Percentiles rank a stretch among this genome's conserved stretches.
These are phyloP conservation scores for Mobula birostris DNA, from an alignment of 2,113 vertebrate genomes.

Conservation along the genomic window DNA sequence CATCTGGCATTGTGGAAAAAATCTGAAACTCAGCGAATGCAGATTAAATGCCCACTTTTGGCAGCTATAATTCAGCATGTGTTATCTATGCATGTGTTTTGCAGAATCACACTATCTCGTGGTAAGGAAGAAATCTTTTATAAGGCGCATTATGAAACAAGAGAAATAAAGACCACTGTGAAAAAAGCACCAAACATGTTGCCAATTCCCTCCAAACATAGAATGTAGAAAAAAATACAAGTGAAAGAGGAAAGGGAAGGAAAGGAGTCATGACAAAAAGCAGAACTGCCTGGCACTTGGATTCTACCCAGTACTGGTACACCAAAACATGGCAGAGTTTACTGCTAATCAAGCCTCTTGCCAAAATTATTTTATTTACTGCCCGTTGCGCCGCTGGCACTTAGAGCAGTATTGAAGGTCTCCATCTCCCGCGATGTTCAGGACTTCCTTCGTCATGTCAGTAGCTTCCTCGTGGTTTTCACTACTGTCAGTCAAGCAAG, in stretches of 20 bases:
- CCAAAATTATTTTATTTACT: no score
- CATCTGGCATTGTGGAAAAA: neutral
- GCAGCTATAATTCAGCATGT: neutral
- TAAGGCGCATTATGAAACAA: neutral
- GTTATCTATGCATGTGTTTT: neutral
- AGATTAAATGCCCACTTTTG: neutral
- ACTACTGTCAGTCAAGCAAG: no score
- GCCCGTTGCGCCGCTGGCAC: no score
- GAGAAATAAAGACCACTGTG: neutral
- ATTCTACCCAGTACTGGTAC: no score
- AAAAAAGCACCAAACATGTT: no score
- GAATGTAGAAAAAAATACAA: neutral
- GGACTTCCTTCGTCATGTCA: no score
- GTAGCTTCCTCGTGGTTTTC: no score
- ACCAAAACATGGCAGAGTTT: no score
- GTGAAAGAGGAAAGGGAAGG: neutral
- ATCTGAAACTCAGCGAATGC: neutral
- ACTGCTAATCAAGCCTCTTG: no score
- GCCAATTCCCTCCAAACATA: neutral
- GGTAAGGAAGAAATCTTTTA: neutral
- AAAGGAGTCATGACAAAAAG: neutral
- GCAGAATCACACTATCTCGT: neutral
- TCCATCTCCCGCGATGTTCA: no score
- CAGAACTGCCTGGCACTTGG: no score
- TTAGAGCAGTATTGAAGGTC: no score